Base-by-base conservation (phyloP, 2,113 vertebrate species). In the Lynx canadensis region DNA sequence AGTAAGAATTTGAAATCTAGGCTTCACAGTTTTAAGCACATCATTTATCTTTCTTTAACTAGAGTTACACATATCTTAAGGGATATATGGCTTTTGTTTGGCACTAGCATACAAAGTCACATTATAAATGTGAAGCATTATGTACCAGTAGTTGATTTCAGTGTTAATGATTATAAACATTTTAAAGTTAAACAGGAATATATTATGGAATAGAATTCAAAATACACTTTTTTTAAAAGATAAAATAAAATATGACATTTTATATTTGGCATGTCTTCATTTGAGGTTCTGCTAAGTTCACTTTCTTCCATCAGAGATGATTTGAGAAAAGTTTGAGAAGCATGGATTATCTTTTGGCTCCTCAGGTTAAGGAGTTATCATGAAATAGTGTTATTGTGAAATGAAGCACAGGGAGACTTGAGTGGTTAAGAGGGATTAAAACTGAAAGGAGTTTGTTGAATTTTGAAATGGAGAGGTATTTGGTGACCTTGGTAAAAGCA, bases 391-490 rank as follows among this genome's bases (percentile, higher is more conserved):
- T 76, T 78, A 57, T 16, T 93, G n/a, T 84, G 60, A 84, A 91
- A 57, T 91, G 78, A 91, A 91, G 23, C 71, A 76, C 38, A 95
- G 63, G 33, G 50, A 85, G n/a, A 50, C 15, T 50, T 78, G 60
- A 79, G 57, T 60, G 63, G 18, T 79, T 25, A 86, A 85, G 50
- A 85, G 68, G 60, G 38, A 69, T 91, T 86, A 86, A 79, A 91
- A 78, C 50, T 78, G 60, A 79, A 91, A 90, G 91, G 60, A 69
- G 13, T 4, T 33, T 95, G 13, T 79, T 85, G 81, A 18, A 45
- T 48, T 95, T 86, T 79, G 48, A 95, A 95, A 91, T 79, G 76
- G 74, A 93, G 52, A 69, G 50, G 9, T 91, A 60, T 60, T 36
- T 85, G 15, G 63, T 91, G 63, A 79, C 31, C 48, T 60, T 85